Evolutionary conservation across 2,113 vertebrate genomes (phyloP).

Genomic region (Neolamprologus devosi): DNA sequence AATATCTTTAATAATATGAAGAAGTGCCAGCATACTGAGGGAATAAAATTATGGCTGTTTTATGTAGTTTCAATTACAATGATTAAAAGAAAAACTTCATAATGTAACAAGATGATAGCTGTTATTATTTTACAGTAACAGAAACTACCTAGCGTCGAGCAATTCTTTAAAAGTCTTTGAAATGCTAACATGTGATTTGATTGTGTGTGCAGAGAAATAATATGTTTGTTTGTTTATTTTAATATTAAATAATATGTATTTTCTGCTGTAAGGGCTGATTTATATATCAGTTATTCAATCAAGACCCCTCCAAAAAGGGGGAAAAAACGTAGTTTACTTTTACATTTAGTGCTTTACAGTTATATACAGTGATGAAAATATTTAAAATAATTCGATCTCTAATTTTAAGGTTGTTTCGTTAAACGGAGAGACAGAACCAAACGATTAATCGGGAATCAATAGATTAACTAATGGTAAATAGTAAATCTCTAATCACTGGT

Average conservation of each 20-base stretch:
- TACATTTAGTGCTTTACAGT: not conserved
- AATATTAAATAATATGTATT: not conserved
- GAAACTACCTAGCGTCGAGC: accelerated
- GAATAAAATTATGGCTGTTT: not conserved
- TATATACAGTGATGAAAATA: not conserved
- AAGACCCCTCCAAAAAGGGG: not conserved
- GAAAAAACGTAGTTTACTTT: not conserved
- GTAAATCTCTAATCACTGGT: not conserved
- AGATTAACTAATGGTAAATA: not conserved
- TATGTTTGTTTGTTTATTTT: not conserved
- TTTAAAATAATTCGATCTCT: not conserved
- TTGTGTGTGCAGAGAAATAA: not conserved
- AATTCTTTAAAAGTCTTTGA: not conserved
- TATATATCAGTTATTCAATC: not conserved
- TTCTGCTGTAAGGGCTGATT: not conserved
- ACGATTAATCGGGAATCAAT: not conserved
- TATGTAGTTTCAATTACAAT: not conserved
- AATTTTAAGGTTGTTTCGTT: not conserved
- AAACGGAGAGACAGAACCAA: not conserved
- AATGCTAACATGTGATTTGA: accelerated
- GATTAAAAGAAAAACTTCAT: not conserved
- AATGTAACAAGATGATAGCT: not conserved
- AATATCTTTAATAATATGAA: not conserved
- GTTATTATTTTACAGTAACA: not conserved
- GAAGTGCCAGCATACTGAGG: not conserved